Evolutionary conservation across 2,888 invertebrate genomes (phyloP).

Genomic region (Mystacides longicornis): DNA sequence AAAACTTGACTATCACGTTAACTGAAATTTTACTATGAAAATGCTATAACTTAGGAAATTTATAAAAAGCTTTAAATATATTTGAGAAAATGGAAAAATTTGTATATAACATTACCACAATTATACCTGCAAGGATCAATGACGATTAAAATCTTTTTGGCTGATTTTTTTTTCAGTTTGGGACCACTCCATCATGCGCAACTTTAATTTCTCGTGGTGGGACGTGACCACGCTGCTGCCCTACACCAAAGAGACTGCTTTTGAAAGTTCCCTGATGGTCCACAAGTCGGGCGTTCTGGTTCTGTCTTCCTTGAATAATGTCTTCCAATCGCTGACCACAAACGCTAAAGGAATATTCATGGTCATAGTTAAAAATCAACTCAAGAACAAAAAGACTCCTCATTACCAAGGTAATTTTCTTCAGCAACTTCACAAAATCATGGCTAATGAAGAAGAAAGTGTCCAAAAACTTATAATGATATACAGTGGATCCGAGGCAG

Average conservation of each 20-base stretch:
- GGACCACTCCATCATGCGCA: conserved; percentile 78
- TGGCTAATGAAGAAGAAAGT: too few species aligned
- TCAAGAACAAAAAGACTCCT: conserved; percentile 62
- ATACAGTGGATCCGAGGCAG: too few species aligned
- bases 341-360: conserved; percentile 84
- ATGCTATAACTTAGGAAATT: too few species aligned
- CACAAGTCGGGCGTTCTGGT: conserved; percentile 72
- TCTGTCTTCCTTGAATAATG: conserved; percentile 79
- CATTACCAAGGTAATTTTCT: conserved; percentile 73
- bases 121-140: too few species aligned
- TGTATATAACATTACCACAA: too few species aligned
- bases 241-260: conserved; percentile 78
- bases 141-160: too few species aligned
- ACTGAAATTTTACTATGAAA: too few species aligned
- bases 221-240: conserved; percentile 80
- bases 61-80: too few species aligned
- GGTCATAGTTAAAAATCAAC: conserved; percentile 72
- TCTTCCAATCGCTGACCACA: conserved; percentile 81
- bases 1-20: too few species aligned
- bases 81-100: too few species aligned
- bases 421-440: too few species aligned
- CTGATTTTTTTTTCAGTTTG: conserved; percentile 77
- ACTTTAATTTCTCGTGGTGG: conserved; percentile 87
- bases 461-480: too few species aligned
- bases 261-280: conserved; percentile 75